These are phyloP conservation scores for Dynastes hyllus DNA, from an alignment of 2,888 invertebrate species.

Conservation along the genomic window DNA sequence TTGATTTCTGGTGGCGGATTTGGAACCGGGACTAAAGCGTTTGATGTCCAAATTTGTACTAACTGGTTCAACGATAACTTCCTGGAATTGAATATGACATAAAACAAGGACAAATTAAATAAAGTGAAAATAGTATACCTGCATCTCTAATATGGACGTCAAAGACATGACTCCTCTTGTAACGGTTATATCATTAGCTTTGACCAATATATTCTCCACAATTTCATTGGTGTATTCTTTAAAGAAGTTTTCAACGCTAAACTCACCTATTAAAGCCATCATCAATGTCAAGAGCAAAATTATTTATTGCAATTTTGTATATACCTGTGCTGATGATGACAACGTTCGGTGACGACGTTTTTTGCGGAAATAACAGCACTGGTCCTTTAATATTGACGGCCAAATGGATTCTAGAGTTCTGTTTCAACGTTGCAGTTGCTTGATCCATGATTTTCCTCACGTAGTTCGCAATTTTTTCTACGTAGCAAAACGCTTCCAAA, in stretches of 20 bases:
- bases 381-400: slow-evolving; percentile 77
- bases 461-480: slow-evolving; percentile 59
- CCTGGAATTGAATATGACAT: slow-evolving; percentile 68
- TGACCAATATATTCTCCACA: slow-evolving; percentile 82
- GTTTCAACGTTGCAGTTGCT: slow-evolving; percentile 67
- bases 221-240: slow-evolving; percentile 71
- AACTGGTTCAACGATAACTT: slow-evolving; percentile 84
- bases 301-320: slow-evolving; percentile 50
- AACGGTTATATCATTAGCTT: slow-evolving; percentile 80
- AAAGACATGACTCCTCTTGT: slow-evolving; percentile 83
- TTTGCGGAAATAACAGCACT: slow-evolving; percentile 84
- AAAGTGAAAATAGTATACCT: slow-evolving; percentile 69
- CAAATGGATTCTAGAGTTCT: slow-evolving; percentile 67
- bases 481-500: slow-evolving; percentile 65
- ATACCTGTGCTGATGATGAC: slow-evolving; percentile 84
- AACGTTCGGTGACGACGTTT: slow-evolving; percentile 84
- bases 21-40: slow-evolving; percentile 74
- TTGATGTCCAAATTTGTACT: slow-evolving; percentile 83
- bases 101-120: neutral
- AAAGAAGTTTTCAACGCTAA: slow-evolving; percentile 88
- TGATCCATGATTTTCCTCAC: slow-evolving; percentile 59
- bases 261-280: slow-evolving; percentile 74
- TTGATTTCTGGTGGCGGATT: slow-evolving; percentile 63
- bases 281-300: neutral
- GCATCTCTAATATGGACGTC: slow-evolving; percentile 82